These are phyloP conservation scores for Triplophysa rosa DNA, from an alignment of 2,113 vertebrate genomes.

Conservation along the genomic window DNA sequence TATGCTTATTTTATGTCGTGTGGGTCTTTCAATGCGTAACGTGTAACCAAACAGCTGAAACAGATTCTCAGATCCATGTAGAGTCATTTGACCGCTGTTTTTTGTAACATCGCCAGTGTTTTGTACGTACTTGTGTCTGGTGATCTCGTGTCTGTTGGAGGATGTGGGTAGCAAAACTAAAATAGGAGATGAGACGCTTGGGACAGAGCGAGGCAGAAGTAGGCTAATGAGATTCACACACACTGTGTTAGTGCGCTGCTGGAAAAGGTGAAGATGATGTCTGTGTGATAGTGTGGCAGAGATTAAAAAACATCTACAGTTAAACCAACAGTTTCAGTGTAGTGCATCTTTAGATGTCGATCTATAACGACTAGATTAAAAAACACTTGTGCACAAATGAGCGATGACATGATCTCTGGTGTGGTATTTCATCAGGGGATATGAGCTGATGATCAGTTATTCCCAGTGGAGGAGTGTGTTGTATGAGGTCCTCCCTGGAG, in stretches of 20 bases:
- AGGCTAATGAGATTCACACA: conserved; percentile 57
- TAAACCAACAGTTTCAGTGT: background rate
- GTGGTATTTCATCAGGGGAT: conserved; percentile 21
- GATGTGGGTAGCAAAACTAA: conserved; percentile 5
- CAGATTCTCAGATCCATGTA: too few species aligned
- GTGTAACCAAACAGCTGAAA: too few species aligned
- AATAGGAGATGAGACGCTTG: conserved; percentile 6
- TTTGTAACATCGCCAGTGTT: background rate
- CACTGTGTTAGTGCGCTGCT: background rate
- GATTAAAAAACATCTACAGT: background rate
- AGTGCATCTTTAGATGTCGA: background rate
- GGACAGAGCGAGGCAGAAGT: conserved; percentile 40
- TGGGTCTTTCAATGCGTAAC: background rate
- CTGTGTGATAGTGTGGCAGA: background rate
- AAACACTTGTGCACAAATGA: background rate
- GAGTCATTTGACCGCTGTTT: background rate
- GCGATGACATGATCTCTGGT: conserved; percentile 7
- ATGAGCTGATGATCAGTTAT: background rate
- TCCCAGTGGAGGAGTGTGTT: conserved; percentile 8
- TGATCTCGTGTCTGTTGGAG: background rate
- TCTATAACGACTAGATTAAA: background rate
- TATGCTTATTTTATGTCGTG: too few species aligned
- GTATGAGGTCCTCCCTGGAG: conserved; percentile 25
- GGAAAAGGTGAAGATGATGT: conserved; percentile 6
- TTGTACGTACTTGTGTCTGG: background rate